A percentile compares a stretch with the other conserved stretches of the same genome.
These are phyloP conservation scores for Vireo griseus DNA, from an alignment of 2,797 vertebrate species.

Conservation along the genomic window DNA sequence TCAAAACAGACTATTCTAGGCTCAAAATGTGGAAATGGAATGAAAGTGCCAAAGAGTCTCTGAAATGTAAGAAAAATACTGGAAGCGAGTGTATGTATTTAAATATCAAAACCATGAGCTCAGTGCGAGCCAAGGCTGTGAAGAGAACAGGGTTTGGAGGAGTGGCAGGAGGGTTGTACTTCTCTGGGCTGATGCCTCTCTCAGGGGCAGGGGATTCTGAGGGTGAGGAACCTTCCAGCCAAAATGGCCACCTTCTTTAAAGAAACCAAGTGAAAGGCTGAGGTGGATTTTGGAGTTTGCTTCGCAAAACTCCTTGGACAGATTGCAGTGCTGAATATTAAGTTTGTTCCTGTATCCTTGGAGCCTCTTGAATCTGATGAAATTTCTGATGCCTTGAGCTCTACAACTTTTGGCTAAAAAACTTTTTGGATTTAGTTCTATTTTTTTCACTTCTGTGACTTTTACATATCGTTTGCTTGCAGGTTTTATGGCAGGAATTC, in stretches of 20 bases:
- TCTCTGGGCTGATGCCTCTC: background rate
- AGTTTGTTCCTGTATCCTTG: background rate
- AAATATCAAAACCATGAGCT: rapidly evolving
- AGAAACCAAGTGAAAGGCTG: background rate
- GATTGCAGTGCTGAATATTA: background rate
- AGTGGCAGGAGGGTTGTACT: background rate
- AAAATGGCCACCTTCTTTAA: background rate
- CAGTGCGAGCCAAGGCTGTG: background rate
- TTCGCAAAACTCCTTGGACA: rapidly evolving
- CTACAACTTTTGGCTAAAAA: background rate
- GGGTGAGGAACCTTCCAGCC: background rate
- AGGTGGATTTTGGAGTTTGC: background rate
- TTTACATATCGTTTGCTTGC: background rate
- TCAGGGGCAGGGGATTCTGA: background rate
- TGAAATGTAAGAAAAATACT: background rate
- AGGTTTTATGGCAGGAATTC: slow-evolving; percentile 99
- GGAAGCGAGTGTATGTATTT: rapidly evolving
- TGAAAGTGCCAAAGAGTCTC: background rate
- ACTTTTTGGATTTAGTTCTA: background rate
- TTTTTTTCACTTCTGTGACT: background rate
- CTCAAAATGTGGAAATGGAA: background rate
- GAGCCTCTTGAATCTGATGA: background rate
- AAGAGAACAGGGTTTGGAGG: background rate
- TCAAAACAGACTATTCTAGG: background rate
- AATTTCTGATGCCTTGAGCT: background rate